phyloP scores from a whole-genome alignment of 2,888 invertebrate genomes.

The Sarcophaga rosellei region DNA sequence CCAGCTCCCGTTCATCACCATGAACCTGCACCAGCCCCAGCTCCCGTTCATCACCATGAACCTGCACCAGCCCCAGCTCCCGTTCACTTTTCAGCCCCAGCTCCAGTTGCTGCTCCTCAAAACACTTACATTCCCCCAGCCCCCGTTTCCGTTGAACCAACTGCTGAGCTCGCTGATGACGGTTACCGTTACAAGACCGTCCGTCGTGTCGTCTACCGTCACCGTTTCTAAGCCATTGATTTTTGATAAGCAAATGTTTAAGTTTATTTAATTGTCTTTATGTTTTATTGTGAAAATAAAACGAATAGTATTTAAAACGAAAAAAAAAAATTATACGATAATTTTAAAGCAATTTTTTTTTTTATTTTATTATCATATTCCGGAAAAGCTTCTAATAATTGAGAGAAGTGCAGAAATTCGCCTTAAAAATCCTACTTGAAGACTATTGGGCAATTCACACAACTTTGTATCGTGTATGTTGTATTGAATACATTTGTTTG shows the following conservation, averaged over 20 bases:
- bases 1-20: neutral
- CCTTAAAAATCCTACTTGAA: too few species aligned
- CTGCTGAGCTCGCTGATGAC: slow-evolving; percentile 31
- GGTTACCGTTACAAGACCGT: slow-evolving; percentile 41
- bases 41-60: slow-evolving; percentile 3
- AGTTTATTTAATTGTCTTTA: neutral
- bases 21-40: slow-evolving; percentile 32
- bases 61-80: slow-evolving; percentile 5
- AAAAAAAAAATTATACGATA: too few species aligned
- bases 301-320: too few species aligned
- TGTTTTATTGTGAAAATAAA: too few species aligned
- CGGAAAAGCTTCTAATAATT: too few species aligned
- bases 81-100: slow-evolving; percentile 9
- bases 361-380: too few species aligned
- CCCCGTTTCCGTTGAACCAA: slow-evolving; percentile 15
- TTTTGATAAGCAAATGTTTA: neutral
- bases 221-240: slow-evolving; percentile 17
- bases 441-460: too few species aligned
- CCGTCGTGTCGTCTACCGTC: slow-evolving; percentile 29
- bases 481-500: too few species aligned
- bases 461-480: too few species aligned
- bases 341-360: too few species aligned
- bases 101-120: slow-evolving; percentile 4
- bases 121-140: too few species aligned
- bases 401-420: too few species aligned